Evolutionary conservation across 2,888 invertebrate genomes (phyloP).

Genomic region (Unio pictorum): DNA sequence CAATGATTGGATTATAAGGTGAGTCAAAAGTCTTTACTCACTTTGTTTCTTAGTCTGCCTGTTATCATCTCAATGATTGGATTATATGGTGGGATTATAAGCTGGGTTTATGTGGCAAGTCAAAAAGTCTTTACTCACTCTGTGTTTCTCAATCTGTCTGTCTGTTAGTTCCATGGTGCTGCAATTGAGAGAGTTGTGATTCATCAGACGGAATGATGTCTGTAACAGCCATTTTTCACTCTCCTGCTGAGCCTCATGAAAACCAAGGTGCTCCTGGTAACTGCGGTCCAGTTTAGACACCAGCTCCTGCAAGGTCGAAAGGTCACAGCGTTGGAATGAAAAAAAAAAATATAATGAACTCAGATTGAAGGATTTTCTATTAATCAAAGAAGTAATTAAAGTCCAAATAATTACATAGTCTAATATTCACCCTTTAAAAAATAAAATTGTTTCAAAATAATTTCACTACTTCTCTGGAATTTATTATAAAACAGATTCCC

Average conservation of each 20-base stretch:
- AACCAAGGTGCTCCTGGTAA: constrained; percentile 79
- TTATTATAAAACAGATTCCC: too few relatives aligned
- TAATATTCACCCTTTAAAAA: too few relatives aligned
- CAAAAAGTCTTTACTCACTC: constrained; percentile 68
- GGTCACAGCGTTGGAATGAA: too few relatives aligned
- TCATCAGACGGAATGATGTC: constrained; percentile 95
- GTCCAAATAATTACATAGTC: too few relatives aligned
- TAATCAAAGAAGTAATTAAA: too few relatives aligned
- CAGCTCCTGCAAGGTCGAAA: constrained; percentile 46
- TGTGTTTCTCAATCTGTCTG: constrained; percentile 92
- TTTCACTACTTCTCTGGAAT: too few relatives aligned
- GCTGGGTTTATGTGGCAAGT: background rate
- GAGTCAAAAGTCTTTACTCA: constrained; percentile 35
- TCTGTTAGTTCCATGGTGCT: constrained; percentile 92
- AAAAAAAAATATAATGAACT: too few relatives aligned
- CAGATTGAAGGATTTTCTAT: too few relatives aligned
- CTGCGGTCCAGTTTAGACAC: constrained; percentile 80
- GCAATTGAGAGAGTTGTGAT: constrained; percentile 93
- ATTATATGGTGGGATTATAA: too few relatives aligned
- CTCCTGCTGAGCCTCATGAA: constrained; percentile 91
- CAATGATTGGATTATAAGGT: background rate
- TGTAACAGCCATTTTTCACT: constrained; percentile 96
- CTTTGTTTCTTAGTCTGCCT: constrained; percentile 90
- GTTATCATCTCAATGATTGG: constrained; percentile 88
- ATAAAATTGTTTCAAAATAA: too few relatives aligned